Evolutionary conservation across 2,113 vertebrate genomes (phyloP).

Genomic region (Scophthalmus maximus): DNA sequence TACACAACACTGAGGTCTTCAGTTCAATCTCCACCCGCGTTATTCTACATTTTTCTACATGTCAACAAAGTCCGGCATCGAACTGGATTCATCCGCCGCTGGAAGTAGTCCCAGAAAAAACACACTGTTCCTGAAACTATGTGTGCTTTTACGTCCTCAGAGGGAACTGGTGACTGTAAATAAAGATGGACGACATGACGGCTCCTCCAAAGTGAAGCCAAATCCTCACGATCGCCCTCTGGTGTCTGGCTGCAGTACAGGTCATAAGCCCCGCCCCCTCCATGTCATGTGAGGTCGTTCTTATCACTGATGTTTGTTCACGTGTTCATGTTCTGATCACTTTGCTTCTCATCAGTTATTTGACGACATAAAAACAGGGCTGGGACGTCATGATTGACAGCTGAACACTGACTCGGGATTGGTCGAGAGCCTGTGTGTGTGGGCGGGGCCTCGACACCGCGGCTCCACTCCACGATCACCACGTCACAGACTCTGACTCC

Average conservation of each 20-base stretch:
- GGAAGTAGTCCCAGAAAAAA: background rate
- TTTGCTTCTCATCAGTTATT: too few relatives aligned
- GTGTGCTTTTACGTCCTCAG: background rate
- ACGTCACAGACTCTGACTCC: too few relatives aligned
- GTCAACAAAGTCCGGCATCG: background rate
- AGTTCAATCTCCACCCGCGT: background rate
- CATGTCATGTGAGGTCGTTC: too few relatives aligned
- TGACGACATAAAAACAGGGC: too few relatives aligned
- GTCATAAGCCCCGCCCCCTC: background rate
- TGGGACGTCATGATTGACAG: too few relatives aligned
- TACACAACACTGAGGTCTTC: slow-evolving; percentile 2
- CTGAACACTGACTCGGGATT: background rate
- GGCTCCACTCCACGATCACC: background rate
- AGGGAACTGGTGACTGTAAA: background rate
- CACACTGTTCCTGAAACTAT: too few relatives aligned
- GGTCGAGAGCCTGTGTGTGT: background rate
- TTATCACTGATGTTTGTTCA: too few relatives aligned
- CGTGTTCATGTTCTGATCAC: too few relatives aligned
- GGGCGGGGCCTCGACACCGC: background rate
- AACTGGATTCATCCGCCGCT: too few relatives aligned
- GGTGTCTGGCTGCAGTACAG: background rate
- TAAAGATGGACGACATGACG: background rate
- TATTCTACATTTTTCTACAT: too few relatives aligned
- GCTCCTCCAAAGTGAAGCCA: background rate
- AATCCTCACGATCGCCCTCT: background rate